Evolutionary conservation across 2,113 vertebrate genomes (phyloP).

Genomic region (Opisthocomus hoazin): DNA sequence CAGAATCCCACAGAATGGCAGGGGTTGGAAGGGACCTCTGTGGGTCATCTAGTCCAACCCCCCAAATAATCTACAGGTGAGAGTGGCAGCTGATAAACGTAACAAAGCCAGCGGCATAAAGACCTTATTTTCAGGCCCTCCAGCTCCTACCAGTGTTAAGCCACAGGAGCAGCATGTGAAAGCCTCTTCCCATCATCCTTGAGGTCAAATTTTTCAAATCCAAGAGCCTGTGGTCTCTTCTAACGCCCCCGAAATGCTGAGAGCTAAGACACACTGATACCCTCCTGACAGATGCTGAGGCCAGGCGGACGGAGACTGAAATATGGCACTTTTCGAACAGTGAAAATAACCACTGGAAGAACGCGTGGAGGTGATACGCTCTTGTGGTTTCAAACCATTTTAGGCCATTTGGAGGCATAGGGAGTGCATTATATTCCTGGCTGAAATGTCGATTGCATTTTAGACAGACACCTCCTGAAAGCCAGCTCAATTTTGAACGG

Average conservation of each 20-base stretch:
- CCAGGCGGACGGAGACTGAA: not conserved
- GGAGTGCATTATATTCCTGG: not conserved
- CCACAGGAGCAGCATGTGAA: not conserved
- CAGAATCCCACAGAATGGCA: too few relatives aligned
- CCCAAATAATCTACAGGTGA: not conserved
- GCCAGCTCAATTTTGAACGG: not conserved
- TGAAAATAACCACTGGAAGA: not conserved
- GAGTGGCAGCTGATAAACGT: not conserved
- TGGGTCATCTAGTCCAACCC: too few relatives aligned
- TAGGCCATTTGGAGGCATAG: not conserved
- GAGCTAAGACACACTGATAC: not conserved
- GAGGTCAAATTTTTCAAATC: not conserved
- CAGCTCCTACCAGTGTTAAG: not conserved
- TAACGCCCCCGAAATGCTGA: not conserved
- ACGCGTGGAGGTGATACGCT: accelerated
- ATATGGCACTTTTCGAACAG: not conserved
- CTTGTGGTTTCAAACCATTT: not conserved
- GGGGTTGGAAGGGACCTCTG: too few relatives aligned
- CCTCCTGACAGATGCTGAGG: not conserved
- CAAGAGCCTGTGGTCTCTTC: not conserved
- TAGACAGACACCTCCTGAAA: not conserved
- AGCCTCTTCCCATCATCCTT: not conserved
- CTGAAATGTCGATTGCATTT: not conserved
- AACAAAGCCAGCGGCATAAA: not conserved
- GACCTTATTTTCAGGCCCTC: not conserved